phyloP scores from a whole-genome alignment of 1,140 invertebrate genomes.

The Argopecten irradians region DNA sequence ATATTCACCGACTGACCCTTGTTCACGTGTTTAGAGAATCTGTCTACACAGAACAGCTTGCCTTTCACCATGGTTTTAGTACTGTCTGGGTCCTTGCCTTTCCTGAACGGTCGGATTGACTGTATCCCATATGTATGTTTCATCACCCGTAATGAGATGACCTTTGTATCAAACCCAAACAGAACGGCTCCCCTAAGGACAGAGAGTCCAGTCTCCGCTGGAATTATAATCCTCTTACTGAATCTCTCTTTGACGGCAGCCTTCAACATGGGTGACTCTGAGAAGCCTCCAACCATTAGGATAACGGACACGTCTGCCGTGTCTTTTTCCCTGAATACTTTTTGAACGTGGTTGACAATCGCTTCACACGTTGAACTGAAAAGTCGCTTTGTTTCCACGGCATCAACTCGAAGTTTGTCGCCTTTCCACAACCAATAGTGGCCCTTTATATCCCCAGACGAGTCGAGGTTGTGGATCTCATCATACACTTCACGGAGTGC shows the following conservation, averaged over 20 bases:
- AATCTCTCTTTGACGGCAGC: neutral
- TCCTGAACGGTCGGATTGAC: neutral
- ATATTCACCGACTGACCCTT: neutral
- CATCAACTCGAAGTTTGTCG: neutral
- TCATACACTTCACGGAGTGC: neutral
- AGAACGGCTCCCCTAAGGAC: conserved; percentile 30
- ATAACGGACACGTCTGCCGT: neutral
- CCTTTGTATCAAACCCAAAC: neutral
- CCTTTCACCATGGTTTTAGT: conserved; percentile 3
- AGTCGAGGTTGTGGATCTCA: neutral
- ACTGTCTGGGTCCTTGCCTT: neutral
- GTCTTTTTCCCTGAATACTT: neutral
- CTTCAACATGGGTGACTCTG: neutral
- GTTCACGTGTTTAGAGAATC: neutral
- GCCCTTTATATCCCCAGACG: neutral
- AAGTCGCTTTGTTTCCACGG: neutral
- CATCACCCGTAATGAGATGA: neutral
- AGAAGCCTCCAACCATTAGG: conserved; percentile 31
- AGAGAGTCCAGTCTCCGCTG: neutral
- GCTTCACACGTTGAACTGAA: neutral
- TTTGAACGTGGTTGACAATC: neutral
- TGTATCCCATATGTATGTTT: neutral
- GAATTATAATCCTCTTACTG: neutral
- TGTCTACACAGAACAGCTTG: neutral
- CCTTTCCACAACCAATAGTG: neutral